These are phyloP conservation scores for Zygothrica quintamaculata DNA, from an alignment of 2,888 invertebrate genomes.

Conservation along the genomic window DNA sequence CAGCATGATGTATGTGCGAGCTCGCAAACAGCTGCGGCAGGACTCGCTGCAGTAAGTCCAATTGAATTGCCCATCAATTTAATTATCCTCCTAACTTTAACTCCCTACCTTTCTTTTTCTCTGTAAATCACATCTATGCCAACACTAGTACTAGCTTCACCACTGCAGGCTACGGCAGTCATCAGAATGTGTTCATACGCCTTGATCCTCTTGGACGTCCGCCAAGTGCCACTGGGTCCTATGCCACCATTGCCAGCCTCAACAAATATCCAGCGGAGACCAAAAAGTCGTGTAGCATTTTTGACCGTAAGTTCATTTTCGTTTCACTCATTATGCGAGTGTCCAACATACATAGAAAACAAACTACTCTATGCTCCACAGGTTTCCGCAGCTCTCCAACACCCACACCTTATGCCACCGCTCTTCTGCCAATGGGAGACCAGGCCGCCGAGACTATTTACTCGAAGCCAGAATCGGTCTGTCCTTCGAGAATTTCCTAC, in stretches of 20 bases:
- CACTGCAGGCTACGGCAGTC: slow-evolving; percentile 90
- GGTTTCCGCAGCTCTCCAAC: slow-evolving; percentile 85
- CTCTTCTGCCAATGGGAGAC: slow-evolving; percentile 86
- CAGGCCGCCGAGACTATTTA: slow-evolving; percentile 69
- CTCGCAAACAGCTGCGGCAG: slow-evolving; percentile 84
- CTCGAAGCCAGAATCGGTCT: slow-evolving; percentile 85
- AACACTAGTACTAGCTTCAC: slow-evolving; percentile 91
- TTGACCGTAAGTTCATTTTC: slow-evolving; percentile 77
- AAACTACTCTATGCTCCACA: slow-evolving; percentile 50
- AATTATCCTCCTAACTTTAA: slow-evolving; percentile 33
- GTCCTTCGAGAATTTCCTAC: slow-evolving; percentile 88
- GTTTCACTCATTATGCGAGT: background rate
- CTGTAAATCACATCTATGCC: too few relatives aligned
- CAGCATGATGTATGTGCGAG: slow-evolving; percentile 84
- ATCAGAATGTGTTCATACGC: slow-evolving; percentile 91
- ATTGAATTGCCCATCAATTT: slow-evolving; percentile 32
- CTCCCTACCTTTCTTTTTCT: background rate
- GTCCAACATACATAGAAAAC: slow-evolving; percentile 21
- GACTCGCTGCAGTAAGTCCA: slow-evolving; percentile 84
- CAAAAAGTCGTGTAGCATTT: slow-evolving; percentile 84
- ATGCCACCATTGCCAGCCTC: slow-evolving; percentile 93
- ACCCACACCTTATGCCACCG: slow-evolving; percentile 90
- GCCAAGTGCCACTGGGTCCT: slow-evolving; percentile 90
- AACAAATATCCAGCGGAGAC: slow-evolving; percentile 88
- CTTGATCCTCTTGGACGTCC: slow-evolving; percentile 90